Base-by-base conservation (phyloP, 2,113 vertebrate genomes). In the Boleophthalmus pectinirostris region DNA sequence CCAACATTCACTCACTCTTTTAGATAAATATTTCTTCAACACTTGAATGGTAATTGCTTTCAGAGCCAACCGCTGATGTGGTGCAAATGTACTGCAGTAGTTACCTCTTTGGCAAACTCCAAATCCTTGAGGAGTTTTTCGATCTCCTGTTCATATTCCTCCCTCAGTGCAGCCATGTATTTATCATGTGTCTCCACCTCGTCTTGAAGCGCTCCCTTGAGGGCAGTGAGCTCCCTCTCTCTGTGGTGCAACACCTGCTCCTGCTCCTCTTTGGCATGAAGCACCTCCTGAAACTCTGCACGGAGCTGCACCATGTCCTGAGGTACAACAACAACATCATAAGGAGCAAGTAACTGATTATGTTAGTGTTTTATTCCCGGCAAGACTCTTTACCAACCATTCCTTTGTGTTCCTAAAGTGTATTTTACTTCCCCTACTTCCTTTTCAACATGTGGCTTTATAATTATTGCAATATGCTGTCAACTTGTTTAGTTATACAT, bases 141-240 rank as follows among this genome's bases (percentile, higher is more conserved):
- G 13, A 98, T 82, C 85, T 97, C 95, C 0, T 89, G 86, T 8
- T 95, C 88, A 0, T 96, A 95, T 23, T 96, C 93, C 0, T 96
- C 94, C 87, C 95, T 97, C 63, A 99, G 92, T 56, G 86, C 92
- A 61, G 95, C 94, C 75, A 96, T 92, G 82, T 98, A 96, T 75
- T 85, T 90, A 67, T 97, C 96, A 0, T 98, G 97, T 54, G 89
- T 95, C 69, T 95, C 94, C n/a, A 98, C 95, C 82, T 99, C 97
- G 60, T 98, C 97, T 77, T 98, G 96, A 46, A 99, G 85, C 0
- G 94, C 97, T 33, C 95, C 96, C 85, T 96, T 96, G 80, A 98
- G 89, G 75, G 95, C 96, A 0, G 80, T 94, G 64, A 99, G 95
- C 49, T 99, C 97, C 6, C 94, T 90, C 77, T 98, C 96, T 33